Base-by-base conservation (phyloP, 2,797 vertebrate species). In the Clarias laeviceps region DNA sequence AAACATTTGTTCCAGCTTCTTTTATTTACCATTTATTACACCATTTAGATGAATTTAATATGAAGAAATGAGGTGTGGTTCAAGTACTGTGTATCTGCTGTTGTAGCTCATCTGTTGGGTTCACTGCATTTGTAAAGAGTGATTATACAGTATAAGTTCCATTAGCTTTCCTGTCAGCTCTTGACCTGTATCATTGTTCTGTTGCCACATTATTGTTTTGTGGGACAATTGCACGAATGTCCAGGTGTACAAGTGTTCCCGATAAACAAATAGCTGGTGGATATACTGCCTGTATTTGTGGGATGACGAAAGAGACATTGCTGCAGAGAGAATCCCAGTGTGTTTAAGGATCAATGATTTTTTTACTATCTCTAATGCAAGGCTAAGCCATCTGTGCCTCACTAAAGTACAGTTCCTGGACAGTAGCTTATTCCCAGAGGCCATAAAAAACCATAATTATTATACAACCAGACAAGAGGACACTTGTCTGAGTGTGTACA, bases 401-500 rank as follows among this genome's bases (percentile, higher is more conserved):
- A 0, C 40, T 68, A 9, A 68, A 69, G 50, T 57, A n/a, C n/a
- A 37, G 65, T 22, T 69, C 8, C 65, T 62, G 76, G 62, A 66
- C 62, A 66, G 62, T 0, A 17, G 61, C 7, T 11, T 27, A 69
- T 66, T 50, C 50, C 80, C 64, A 34, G 65, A 69, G 50, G 27
- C 27, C 5, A 8, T 24, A 24, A 7, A 37, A 69, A 69, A 69
- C 62, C 62, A 20, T 82, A 24, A 69, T 82, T 56, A 68, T 68
- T 34, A 34, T 54, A 34, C 64, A 68, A 50, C 7, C 45, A 68
- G 64, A 27, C 40, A 68, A 54, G 80, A 81, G 64, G 80, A 29
- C 45, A 68, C 80, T 81, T 27, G 62, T 24, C 80, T 24, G 27
- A 56, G 80, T 54, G 45, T 57, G 65, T 57, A 32, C 80, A 82